These are phyloP conservation scores for Rhodinocichla rosea DNA, from an alignment of 2,113 vertebrate species.

Conservation along the genomic window DNA sequence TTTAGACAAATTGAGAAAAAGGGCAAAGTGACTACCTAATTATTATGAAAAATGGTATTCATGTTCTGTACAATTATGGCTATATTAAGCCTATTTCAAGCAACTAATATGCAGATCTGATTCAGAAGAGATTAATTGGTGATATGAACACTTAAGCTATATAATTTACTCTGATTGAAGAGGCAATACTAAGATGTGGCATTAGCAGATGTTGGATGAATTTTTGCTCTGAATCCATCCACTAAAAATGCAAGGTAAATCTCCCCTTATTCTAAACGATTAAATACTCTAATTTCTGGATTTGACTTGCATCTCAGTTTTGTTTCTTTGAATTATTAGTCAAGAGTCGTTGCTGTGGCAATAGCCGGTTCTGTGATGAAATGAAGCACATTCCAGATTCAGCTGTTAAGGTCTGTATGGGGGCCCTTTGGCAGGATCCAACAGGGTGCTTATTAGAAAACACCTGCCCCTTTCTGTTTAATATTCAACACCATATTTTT, in stretches of 20 bases:
- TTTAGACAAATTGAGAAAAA: conserved; percentile 44
- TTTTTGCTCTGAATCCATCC: background rate
- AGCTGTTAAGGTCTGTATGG: background rate
- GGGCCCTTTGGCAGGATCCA: background rate
- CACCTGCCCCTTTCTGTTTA: conserved; percentile 13
- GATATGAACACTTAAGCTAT: conserved; percentile 43
- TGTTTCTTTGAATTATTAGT: conserved; percentile 17
- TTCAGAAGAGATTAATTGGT: conserved; percentile 58
- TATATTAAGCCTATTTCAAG: conserved; percentile 45
- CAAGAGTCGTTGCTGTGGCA: conserved; percentile 5
- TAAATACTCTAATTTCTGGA: background rate
- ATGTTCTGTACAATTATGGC: conserved; percentile 39
- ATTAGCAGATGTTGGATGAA: conserved; percentile 1
- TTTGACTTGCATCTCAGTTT: conserved; percentile 16
- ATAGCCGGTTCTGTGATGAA: background rate
- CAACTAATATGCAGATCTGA: conserved; percentile 53
- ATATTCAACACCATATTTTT: conserved; percentile 24
- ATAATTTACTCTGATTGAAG: conserved; percentile 51
- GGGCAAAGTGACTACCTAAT: background rate
- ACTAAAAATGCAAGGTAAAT: background rate
- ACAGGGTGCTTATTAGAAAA: background rate
- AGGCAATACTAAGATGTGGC: conserved; percentile 24
- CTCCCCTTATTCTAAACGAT: background rate
- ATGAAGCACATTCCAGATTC: background rate
- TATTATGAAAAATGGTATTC: conserved; percentile 58